A percentile compares a stretch with the other conserved stretches of the same genome.
phyloP scores from a whole-genome alignment of 2,888 invertebrate species.

The Nomada lathburiana region DNA sequence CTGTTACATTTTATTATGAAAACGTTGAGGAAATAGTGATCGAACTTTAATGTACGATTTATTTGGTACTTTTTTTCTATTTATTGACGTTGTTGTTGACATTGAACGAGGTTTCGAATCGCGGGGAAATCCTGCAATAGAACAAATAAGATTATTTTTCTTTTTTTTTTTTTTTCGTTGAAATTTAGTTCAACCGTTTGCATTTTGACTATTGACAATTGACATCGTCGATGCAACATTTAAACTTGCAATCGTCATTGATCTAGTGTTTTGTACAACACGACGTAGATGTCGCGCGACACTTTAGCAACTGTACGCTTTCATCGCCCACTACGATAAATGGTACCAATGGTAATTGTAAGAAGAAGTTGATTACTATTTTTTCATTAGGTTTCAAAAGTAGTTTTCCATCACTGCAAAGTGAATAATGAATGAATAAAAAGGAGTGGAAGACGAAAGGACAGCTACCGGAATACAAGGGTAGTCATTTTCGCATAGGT shows the following conservation, averaged over 20 bases:
- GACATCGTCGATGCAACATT: no score
- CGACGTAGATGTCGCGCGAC: no score
- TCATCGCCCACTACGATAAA: not conserved
- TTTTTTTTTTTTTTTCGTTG: not conserved
- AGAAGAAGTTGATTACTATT: conserved; percentile 7
- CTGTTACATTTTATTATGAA: not conserved
- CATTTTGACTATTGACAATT: no score
- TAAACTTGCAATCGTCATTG: not conserved
- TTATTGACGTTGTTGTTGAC: no score
- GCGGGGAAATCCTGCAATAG: no score
- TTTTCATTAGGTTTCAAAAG: conserved; percentile 7
- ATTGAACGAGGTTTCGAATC: no score
- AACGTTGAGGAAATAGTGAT: not conserved
- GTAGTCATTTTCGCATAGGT: conserved; percentile 79
- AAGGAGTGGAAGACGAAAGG: conserved; percentile 36
- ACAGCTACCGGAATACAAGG: conserved; percentile 82
- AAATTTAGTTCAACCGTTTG: not conserved
- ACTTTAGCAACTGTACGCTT: not conserved
- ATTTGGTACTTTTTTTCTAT: not conserved
- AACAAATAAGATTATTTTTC: no score
- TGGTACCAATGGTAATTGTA: conserved; percentile 7
- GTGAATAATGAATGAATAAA: conserved; percentile 38
- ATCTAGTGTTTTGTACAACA: not conserved
- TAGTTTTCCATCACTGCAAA: conserved; percentile 19
- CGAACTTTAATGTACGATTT: not conserved